Evolutionary conservation across 1,140 invertebrate genomes (phyloP).

Genomic region (Maniola jurtina): DNA sequence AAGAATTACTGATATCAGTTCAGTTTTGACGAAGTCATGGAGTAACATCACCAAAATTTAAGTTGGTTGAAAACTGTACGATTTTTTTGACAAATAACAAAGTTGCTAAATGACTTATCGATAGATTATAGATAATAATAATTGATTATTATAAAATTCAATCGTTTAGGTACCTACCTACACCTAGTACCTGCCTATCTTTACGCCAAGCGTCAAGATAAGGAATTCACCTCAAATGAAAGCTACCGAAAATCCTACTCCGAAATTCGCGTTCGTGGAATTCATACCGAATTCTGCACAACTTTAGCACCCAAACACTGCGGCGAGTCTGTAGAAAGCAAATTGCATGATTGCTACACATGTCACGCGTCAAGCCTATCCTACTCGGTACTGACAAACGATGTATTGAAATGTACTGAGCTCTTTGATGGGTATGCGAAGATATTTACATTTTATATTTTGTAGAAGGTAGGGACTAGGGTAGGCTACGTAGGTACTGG

Average conservation of each 20-base stretch:
- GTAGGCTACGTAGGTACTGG: too few species aligned
- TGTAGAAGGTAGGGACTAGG: too few species aligned
- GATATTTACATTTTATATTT: not conserved
- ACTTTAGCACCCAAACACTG: not conserved
- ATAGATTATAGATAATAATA: too few species aligned
- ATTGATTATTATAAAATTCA: too few species aligned
- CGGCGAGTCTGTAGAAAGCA: conserved; percentile 7
- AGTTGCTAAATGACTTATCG: too few species aligned
- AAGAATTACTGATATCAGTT: too few species aligned
- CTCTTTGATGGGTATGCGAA: not conserved
- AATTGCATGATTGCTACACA: not conserved
- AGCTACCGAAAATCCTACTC: conserved; percentile 1
- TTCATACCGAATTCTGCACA: conserved; percentile 3
- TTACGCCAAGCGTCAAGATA: not conserved
- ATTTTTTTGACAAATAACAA: too few species aligned
- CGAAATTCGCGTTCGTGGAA: not conserved
- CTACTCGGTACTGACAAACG: conserved; percentile 1
- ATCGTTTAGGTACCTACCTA: too few species aligned
- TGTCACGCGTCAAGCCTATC: conserved; percentile 3
- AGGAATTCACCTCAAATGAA: conserved; percentile 3
- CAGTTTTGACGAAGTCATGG: too few species aligned
- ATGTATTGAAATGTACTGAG: conserved; percentile 5
- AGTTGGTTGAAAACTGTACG: too few species aligned
- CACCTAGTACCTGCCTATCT: too few species aligned
- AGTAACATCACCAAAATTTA: too few species aligned